Base-by-base conservation (phyloP, 2,888 invertebrate genomes). In the Tipula lateralis region DNA sequence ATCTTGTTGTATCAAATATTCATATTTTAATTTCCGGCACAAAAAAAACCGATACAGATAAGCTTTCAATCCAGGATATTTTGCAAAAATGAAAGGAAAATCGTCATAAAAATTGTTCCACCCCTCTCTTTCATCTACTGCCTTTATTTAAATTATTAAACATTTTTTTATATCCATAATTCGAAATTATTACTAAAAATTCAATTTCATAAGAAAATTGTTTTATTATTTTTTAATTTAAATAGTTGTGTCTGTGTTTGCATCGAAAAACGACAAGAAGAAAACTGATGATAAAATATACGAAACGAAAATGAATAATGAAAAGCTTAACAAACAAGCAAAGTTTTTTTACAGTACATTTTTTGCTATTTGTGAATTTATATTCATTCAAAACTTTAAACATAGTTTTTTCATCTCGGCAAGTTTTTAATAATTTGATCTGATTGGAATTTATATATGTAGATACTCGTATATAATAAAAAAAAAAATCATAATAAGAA, bases 21-120 rank as follows among this genome's bases (percentile, higher is more conserved):
- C 66, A 66, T 66, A 24, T 66, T 66, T 66, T 66, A 66, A 66
- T 66, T 66, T 66, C 66, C 66, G 66, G 66, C 66, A n/a, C n/a
- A 66, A 66, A 50, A n/a, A 66, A 66, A 16, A 24, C 66, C 19
- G 66, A 66, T 2, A n/a, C 32, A 13, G 66, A 66, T 66, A 66
- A 66, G 66, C 24, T 66, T 66, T 66, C 66, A 66, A 66, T 19
- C 24, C 66, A 24, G 24, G 66, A 66, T 66, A 66, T 66, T 66
- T 66, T 3, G 19, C 7, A 66, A 66, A 66, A 7, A 13, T 13
- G 13, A 66, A 24, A 66, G 66, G 66, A 66, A 44, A 44, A 44
- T 44, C 44, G 44, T 7, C 44, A 44, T 39, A 39, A 39, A 39
- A 44, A 44, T 7, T 16, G 12, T 44, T 32, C 7, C 7, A 5